A percentile compares a stretch with the other conserved stretches of the same genome.
Conservation (phyloP, 2,888 invertebrate genomes). For the Nineta flava region DNA sequence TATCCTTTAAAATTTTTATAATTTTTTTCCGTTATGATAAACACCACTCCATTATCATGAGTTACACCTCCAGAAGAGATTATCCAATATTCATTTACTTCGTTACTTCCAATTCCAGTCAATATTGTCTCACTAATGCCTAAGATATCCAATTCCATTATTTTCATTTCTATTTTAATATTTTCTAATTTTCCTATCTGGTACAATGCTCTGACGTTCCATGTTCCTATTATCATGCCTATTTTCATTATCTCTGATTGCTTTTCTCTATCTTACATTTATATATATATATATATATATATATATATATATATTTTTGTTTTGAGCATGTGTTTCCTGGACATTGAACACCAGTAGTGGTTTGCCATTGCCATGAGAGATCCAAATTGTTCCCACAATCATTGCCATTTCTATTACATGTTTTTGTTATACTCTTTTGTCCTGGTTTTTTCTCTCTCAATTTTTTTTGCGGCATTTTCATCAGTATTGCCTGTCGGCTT, state of each 20-base stretch:
- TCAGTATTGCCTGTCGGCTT: too few species aligned
- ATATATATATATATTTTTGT: too few species aligned
- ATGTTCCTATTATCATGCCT: neutral
- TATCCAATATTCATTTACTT: neutral
- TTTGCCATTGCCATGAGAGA: slow-evolving; percentile 2
- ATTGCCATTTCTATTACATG: too few species aligned
- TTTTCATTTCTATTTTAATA: neutral
- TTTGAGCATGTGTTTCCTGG: too few species aligned
- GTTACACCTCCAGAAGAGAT: neutral
- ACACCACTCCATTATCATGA: neutral
- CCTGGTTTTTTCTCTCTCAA: too few species aligned
- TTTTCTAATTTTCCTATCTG: neutral
- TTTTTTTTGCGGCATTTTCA: too few species aligned
- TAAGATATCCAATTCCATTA: neutral
- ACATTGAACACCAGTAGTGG: neutral
- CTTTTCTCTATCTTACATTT: neutral
- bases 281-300: too few species aligned
- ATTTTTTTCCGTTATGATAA: neutral
- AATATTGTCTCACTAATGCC: neutral
- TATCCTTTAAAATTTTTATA: neutral
- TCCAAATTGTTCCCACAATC: too few species aligned
- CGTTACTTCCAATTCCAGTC: neutral
- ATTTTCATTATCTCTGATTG: neutral
- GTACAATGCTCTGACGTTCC: slow-evolving; percentile 1
- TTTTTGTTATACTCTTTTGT: too few species aligned